phyloP scores from a whole-genome alignment of 1,140 invertebrate genomes.

The Panonychus citri region DNA sequence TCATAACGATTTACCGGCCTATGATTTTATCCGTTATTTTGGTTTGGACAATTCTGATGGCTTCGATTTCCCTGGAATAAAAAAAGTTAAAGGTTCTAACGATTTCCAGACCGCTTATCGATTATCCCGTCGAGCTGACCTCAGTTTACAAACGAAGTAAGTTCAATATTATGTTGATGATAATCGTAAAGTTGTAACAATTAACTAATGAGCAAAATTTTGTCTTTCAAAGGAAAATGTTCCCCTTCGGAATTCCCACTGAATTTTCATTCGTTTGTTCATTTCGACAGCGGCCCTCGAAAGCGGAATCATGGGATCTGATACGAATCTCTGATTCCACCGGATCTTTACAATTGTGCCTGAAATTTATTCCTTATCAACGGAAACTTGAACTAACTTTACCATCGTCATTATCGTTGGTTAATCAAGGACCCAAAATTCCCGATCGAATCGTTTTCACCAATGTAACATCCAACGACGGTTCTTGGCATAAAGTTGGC shows the following conservation, averaged over 20 bases:
- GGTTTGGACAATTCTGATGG: conserved; percentile 35
- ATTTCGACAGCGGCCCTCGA: conserved; percentile 32
- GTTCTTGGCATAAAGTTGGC: conserved; percentile 55
- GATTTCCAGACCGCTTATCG: conserved; percentile 48
- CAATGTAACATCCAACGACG: conserved; percentile 37
- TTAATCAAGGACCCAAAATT: conserved; percentile 30
- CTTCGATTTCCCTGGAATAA: conserved; percentile 34
- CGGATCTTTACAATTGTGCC: conserved; percentile 35
- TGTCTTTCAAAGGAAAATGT: conserved; percentile 28
- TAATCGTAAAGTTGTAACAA: too few species aligned
- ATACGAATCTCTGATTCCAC: conserved; percentile 36
- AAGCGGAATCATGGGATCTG: conserved; percentile 40
- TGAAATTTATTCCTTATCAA: conserved; percentile 38
- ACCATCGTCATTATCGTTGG: conserved; percentile 29
- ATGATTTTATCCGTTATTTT: conserved; percentile 52
- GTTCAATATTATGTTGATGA: too few species aligned
- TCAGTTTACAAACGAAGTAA: conserved; percentile 41
- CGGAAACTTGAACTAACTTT: conserved; percentile 37
- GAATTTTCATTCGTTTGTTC: conserved; percentile 46
- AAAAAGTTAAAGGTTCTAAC: conserved; percentile 42
- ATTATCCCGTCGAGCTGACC: conserved; percentile 39
- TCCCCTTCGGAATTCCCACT: conserved; percentile 39
- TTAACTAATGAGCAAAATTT: neutral
- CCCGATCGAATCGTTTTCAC: conserved; percentile 36
- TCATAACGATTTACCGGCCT: conserved; percentile 18